phyloP scores from a whole-genome alignment of 2,113 vertebrate species.

The Sceloporus undulatus region DNA sequence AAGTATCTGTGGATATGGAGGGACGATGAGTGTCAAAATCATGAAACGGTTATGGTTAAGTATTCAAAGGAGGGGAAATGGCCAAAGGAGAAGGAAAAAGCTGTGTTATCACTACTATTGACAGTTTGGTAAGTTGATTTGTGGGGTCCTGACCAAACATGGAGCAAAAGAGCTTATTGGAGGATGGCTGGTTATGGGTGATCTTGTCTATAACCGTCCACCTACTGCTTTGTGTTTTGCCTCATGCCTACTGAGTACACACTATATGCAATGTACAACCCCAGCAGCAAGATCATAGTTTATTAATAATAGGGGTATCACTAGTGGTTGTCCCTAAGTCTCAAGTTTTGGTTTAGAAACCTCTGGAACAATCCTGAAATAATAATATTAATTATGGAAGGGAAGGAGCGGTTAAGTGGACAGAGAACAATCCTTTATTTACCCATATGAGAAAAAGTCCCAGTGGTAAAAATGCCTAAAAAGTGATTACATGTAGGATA shows the following conservation, averaged over 20 bases:
- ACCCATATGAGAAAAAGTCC: too few relatives aligned
- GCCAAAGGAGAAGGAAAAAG: background rate
- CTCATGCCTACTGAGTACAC: background rate
- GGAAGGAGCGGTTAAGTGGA: background rate
- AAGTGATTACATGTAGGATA: background rate
- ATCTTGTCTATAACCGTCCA: background rate
- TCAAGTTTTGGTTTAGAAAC: too few relatives aligned
- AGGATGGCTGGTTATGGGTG: background rate
- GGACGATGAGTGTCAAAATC: too few relatives aligned
- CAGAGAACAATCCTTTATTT: too few relatives aligned
- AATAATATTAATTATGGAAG: background rate
- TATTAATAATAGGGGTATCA: too few relatives aligned
- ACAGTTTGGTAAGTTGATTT: background rate
- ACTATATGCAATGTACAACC: background rate
- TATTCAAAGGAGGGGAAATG: background rate
- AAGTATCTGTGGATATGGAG: too few relatives aligned
- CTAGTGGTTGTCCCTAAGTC: too few relatives aligned
- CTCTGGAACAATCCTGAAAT: too few relatives aligned
- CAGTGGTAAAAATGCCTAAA: background rate
- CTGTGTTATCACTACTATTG: background rate
- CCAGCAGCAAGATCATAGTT: background rate
- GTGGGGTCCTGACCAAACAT: background rate
- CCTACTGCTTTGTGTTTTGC: background rate
- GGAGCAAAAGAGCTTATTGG: background rate
- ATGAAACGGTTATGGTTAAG: background rate